These are phyloP conservation scores for Helarctos malayanus DNA, from an alignment of 2,797 vertebrate genomes.

Conservation along the genomic window DNA sequence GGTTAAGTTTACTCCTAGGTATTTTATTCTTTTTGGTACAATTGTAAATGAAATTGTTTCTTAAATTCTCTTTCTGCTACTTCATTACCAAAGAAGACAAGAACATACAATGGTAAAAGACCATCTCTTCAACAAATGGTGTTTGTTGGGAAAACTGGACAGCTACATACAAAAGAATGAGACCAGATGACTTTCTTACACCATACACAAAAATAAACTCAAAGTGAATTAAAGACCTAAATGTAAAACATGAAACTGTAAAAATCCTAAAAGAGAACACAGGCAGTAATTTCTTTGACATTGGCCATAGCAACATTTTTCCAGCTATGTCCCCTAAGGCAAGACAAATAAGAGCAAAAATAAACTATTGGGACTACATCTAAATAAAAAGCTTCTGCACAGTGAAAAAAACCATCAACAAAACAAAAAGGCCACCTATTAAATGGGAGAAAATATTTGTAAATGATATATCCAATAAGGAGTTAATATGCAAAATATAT, in stretches of 20 bases:
- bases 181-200: neutral
- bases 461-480: neutral
- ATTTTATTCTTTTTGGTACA: neutral
- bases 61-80: neutral
- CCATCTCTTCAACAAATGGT: neutral
- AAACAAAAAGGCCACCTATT: neutral
- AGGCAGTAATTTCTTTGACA: neutral
- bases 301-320: neutral
- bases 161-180: neutral
- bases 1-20: neutral
- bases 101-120: neutral
- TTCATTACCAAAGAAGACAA: neutral
- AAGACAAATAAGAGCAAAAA: neutral
- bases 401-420: neutral
- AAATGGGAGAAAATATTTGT: neutral
- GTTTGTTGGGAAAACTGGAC: neutral
- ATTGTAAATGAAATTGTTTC: neutral
- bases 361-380: neutral
- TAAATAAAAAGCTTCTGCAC: neutral
- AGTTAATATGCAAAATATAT: neutral
- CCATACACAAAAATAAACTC: neutral
- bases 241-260: neutral
- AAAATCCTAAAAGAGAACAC: neutral
- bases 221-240: neutral
- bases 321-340: neutral